Percentiles rank a stretch among this genome's conserved stretches.
Conservation (phyloP, 2,888 invertebrate genomes). For the Xylophagus ater region DNA sequence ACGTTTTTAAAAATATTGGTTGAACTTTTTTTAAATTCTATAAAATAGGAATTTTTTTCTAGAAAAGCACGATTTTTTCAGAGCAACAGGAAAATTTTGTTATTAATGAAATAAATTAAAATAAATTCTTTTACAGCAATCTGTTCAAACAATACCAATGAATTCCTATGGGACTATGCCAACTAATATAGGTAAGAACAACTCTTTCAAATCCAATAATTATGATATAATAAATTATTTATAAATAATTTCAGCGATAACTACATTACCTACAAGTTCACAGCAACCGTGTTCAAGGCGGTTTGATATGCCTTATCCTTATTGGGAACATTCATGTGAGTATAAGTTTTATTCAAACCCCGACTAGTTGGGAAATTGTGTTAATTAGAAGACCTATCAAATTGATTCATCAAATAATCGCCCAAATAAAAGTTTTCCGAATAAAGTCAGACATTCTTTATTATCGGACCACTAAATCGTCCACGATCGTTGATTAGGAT, state of each 20-base stretch:
- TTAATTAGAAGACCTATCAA: too few species aligned
- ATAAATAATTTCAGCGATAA: constrained; percentile 4
- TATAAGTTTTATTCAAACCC: neutral
- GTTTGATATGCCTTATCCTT: constrained; percentile 18
- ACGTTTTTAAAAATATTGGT: constrained; percentile 1
- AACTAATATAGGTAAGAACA: constrained; percentile 17
- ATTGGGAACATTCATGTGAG: constrained; percentile 20
- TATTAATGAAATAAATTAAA: too few species aligned
- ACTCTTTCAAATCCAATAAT: neutral
- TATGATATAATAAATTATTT: neutral
- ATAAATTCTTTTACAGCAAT: constrained; percentile 10
- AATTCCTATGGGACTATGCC: constrained; percentile 17
- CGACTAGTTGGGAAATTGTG: too few species aligned
- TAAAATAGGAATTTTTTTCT: constrained; percentile 2
- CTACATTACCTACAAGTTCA: constrained; percentile 15
- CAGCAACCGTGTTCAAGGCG: constrained; percentile 18
- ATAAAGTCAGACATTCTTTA: too few species aligned
- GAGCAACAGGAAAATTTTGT: too few species aligned
- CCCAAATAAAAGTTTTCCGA: too few species aligned
- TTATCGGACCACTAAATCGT: too few species aligned
- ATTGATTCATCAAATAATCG: too few species aligned
- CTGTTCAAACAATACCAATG: constrained; percentile 17
- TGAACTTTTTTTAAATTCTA: constrained; percentile 3
- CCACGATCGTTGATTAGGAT: too few species aligned
- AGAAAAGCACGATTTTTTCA: neutral